phyloP scores from a whole-genome alignment of 2,797 vertebrate genomes.

The Melanotaenia boesemani region DNA sequence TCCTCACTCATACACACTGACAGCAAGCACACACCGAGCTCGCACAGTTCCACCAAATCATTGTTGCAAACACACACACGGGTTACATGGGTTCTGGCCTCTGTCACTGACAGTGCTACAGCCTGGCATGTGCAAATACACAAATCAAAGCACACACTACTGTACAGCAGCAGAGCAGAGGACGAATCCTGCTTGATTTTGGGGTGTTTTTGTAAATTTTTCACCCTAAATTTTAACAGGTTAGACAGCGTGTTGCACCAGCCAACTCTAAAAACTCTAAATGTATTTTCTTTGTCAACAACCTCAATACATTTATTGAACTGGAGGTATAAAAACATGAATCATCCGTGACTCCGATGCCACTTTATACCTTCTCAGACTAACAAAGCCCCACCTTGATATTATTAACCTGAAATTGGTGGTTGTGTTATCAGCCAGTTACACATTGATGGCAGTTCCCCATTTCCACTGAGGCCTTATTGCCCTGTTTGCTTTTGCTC shows the following conservation, averaged over 20 bases:
- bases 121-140: conserved; percentile 67
- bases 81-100: conserved; percentile 64
- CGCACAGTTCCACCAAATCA: conserved; percentile 54
- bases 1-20: conserved; percentile 81
- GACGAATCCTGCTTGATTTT: conserved; percentile 34
- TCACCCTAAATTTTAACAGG: conserved; percentile 23
- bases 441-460: conserved; percentile 81
- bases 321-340: conserved; percentile 50
- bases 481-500: conserved; percentile 60
- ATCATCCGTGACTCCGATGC: conserved; percentile 30
- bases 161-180: conserved; percentile 59
- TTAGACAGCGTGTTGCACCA: neutral
- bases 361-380: conserved; percentile 21
- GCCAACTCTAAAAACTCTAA: neutral
- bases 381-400: conserved; percentile 57
- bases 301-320: conserved; percentile 16
- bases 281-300: accelerated
- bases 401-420: conserved; percentile 76
- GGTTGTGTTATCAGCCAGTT: conserved; percentile 77
- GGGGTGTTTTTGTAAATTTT: conserved; percentile 42
- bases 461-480: conserved; percentile 66
- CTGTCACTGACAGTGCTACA: conserved; percentile 75
- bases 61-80: conserved; percentile 43
- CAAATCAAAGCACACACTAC: conserved; percentile 63
- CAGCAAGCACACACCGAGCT: conserved; percentile 63